A percentile compares a stretch with the other conserved stretches of the same genome.
Evolutionary conservation across 2,113 vertebrate species (phyloP).

Genomic region (Syngnathus scovelli): DNA sequence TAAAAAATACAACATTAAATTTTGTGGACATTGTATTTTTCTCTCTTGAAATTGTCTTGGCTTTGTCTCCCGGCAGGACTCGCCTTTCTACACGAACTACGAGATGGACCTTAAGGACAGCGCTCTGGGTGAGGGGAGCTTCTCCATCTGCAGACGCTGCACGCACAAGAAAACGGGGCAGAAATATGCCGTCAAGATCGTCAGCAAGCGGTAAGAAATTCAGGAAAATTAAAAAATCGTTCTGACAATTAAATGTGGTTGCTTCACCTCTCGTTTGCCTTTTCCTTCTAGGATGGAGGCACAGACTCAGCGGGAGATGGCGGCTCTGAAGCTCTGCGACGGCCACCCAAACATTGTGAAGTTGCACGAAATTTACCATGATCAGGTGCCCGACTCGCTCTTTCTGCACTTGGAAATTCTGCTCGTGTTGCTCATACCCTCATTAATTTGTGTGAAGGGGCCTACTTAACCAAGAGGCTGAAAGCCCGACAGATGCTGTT

Average conservation of each 20-base stretch:
- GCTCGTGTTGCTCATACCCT: constrained; percentile 22
- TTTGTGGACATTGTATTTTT: not conserved
- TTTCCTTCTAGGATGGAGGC: constrained; percentile 84
- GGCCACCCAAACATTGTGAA: constrained; percentile 96
- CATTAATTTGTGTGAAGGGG: constrained; percentile 42
- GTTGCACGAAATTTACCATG: constrained; percentile 89
- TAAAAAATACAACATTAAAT: no score
- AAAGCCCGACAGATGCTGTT: constrained; percentile 21
- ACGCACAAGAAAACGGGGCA: constrained; percentile 90
- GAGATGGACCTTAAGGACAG: constrained; percentile 92
- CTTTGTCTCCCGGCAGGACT: constrained; percentile 76
- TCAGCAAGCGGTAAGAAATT: constrained; percentile 89
- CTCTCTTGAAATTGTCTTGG: not conserved
- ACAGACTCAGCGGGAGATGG: constrained; percentile 91
- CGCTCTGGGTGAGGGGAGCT: constrained; percentile 91
- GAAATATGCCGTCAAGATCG: constrained; percentile 93
- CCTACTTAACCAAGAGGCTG: constrained; percentile 44
- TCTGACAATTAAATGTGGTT: not conserved
- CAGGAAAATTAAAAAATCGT: not conserved
- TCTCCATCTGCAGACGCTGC: constrained; percentile 96
- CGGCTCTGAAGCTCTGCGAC: constrained; percentile 92
- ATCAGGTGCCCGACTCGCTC: constrained; percentile 77
- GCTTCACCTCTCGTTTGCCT: not conserved
- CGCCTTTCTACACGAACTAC: constrained; percentile 92
- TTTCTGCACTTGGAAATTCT: not conserved